Evolutionary conservation across 2,113 vertebrate species (phyloP), one percentile per base, ranked within the genome.

Genomic region (Leucopternis melanops): DNA sequence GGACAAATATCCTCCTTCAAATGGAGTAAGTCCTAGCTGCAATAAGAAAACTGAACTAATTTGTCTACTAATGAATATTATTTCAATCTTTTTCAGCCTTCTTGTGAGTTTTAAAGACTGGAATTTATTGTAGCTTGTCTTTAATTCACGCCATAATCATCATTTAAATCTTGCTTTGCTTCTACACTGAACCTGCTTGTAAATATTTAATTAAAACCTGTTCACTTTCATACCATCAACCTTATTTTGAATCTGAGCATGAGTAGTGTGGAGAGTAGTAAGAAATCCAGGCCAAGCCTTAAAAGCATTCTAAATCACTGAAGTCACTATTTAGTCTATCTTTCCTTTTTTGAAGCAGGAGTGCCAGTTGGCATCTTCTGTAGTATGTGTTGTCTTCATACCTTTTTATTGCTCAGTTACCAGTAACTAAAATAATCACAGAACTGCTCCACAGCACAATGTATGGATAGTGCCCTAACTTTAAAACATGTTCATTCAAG

Each of bases 261-360:
- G 0, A 79, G 52, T 13, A 87, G 25, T 36, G 18, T 34, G 40
- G 57, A 92, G 78, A 87, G 38, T 27, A 94, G 21, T 25, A 78
- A 82, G 57, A 92, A 87, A 84, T 26, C 20, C 74, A 91, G 55
- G 95, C 95, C 95, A 97, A 97, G 78, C 74, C 59, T 92, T 96
- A 92, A 96, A 91, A 96, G 97, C 97, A 97, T 97, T 97, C 92
- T 97, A 85, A 87, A 80, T 95, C 66, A 87, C 95, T 97, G 95
- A 97, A 94, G 91, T 97, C 96, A 97, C 96, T 97, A 97, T 97
- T 97, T 97, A 96, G 94, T 96, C 94, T 97, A 93, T 88, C 90
- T 97, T 92, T 62, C 42, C 69, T 78, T 94, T 90, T 90, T 86
- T 1, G 5, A 92, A 91, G 89, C 67, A 42, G 59, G 81, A 96